Conservation (phyloP, 2,113 vertebrate species). For the Amblyopsis rosae region DNA sequence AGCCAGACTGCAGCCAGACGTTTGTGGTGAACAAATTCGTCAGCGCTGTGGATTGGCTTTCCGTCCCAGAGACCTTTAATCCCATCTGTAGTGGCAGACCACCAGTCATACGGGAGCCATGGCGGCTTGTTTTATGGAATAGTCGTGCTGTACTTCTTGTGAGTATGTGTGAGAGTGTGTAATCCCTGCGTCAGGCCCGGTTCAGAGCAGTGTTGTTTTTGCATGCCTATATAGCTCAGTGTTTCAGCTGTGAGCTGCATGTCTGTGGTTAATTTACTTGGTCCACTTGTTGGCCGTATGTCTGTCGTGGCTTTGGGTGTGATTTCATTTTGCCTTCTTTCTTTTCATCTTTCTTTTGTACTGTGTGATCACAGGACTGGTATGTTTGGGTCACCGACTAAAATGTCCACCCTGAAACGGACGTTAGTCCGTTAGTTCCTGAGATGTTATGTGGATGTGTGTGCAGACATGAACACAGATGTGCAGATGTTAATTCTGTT, state of each 20-base stretch:
- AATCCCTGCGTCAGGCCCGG: slow-evolving; percentile 65
- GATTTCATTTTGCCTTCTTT: slow-evolving; percentile 18
- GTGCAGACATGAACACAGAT: neutral
- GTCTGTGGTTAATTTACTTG: slow-evolving; percentile 76
- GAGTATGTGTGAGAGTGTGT: slow-evolving; percentile 75
- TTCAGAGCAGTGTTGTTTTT: slow-evolving; percentile 85
- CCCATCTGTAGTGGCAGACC: slow-evolving; percentile 56
- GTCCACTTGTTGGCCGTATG: slow-evolving; percentile 72
- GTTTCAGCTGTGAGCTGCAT: slow-evolving; percentile 87
- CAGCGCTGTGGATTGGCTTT: neutral
- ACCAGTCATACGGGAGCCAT: slow-evolving; percentile 79
- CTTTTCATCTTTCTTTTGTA: slow-evolving; percentile 66
- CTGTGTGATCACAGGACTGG: slow-evolving; percentile 77
- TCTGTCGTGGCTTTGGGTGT: slow-evolving; percentile 57
- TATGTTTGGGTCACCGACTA: slow-evolving; percentile 34
- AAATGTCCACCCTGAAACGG: slow-evolving; percentile 14
- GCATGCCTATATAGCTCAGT: slow-evolving; percentile 85
- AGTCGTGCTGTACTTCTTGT: slow-evolving; percentile 76
- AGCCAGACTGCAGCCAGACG: neutral
- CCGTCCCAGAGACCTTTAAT: neutral
- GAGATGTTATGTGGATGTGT: neutral
- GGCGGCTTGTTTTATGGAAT: slow-evolving; percentile 76
- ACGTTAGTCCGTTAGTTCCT: neutral
- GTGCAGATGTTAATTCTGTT: slow-evolving; percentile 28
- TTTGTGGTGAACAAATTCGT: neutral